A percentile compares a stretch with the other conserved stretches of the same genome.
phyloP scores from a whole-genome alignment of 2,888 invertebrate genomes.

The Melinaea menophilus region DNA sequence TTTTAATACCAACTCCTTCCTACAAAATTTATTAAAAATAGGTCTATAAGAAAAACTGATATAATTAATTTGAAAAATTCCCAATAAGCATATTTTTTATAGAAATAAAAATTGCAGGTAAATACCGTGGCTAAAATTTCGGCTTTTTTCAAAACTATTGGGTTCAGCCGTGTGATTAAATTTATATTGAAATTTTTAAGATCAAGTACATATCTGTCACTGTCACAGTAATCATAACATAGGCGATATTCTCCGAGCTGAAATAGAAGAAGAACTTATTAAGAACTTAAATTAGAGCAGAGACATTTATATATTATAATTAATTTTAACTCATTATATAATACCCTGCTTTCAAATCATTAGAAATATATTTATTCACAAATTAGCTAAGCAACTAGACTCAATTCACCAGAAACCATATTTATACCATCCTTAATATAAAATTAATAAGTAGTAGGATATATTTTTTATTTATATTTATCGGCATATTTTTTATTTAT shows the following conservation, averaged over 20 bases:
- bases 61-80: background rate
- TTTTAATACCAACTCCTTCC: constrained; percentile 67
- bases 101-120: constrained; percentile 24
- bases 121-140: constrained; percentile 64
- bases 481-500: too few relatives aligned
- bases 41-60: constrained; percentile 30
- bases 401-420: too few relatives aligned
- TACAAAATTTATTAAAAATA: constrained; percentile 26
- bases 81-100: background rate
- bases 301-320: background rate
- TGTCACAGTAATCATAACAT: constrained; percentile 54
- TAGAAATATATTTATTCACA: too few relatives aligned
- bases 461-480: too few relatives aligned
- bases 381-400: too few relatives aligned
- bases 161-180: constrained; percentile 57
- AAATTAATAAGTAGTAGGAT: too few relatives aligned
- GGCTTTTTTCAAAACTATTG: constrained; percentile 59
- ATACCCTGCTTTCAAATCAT: too few relatives aligned
- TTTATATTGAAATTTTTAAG: constrained; percentile 51
- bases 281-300: background rate
- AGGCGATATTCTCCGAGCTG: constrained; percentile 67
- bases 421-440: too few relatives aligned
- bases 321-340: too few relatives aligned
- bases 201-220: constrained; percentile 60
- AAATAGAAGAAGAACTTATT: constrained; percentile 31